These are phyloP conservation scores for Paracentrotus lividus DNA, from an alignment of 53 echinoderm and acorn worm genomes.

Conservation along the genomic window DNA sequence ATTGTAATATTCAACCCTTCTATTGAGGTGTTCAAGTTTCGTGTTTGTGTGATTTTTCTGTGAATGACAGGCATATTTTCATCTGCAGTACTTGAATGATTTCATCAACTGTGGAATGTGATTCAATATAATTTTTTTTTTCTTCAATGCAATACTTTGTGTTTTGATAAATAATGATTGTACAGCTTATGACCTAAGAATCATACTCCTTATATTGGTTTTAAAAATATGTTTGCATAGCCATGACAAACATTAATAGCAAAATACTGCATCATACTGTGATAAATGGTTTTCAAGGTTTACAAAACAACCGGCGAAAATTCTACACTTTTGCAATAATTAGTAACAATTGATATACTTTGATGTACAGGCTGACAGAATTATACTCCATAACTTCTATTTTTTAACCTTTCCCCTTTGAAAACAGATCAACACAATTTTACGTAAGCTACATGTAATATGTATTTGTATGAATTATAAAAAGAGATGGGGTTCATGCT, in stretches of 20 bases:
- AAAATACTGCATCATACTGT: constrained; percentile 48
- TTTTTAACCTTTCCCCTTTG: too few species aligned
- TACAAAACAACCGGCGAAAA: background rate
- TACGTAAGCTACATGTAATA: too few species aligned
- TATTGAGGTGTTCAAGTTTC: background rate
- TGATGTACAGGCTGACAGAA: background rate
- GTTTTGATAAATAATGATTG: background rate
- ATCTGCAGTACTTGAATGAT: background rate
- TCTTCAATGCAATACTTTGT: background rate
- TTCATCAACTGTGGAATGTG: background rate
- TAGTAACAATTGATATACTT: background rate
- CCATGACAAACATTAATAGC: constrained; percentile 26
- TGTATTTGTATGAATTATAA: too few species aligned
- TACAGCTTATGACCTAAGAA: background rate
- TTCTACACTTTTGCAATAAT: background rate
- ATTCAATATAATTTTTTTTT: background rate
- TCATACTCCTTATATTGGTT: background rate
- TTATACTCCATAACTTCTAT: too few species aligned
- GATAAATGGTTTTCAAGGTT: constrained; percentile 29
- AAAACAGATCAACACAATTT: too few species aligned
- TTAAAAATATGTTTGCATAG: background rate
- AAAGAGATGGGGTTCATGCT: too few species aligned
- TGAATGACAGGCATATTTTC: constrained; percentile 1
- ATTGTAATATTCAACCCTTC: background rate
- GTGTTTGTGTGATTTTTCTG: background rate